Base-by-base conservation (phyloP, 1,140 invertebrate species). In the Trichonephila clavipes region DNA sequence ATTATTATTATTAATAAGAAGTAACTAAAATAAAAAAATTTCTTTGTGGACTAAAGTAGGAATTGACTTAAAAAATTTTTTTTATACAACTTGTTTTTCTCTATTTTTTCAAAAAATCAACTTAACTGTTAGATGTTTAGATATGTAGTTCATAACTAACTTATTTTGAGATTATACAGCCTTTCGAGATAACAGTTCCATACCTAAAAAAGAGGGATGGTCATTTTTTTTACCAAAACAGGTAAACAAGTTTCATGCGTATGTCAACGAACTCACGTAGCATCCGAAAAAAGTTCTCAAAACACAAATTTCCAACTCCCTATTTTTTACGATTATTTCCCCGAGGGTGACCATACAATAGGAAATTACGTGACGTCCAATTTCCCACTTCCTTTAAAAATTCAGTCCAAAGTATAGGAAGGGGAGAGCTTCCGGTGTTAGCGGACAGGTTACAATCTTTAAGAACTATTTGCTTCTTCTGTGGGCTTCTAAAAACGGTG, bases 341-440 rank as follows among this genome's bases (percentile, higher is more conserved):
- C 34, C 0, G 69, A 40, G 69, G 24, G 69, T 3, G 14, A 77
- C 24, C 28, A 16, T 8, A 85, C 82, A 85, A 85, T 58, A 44
- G 51, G 58, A 34, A 58, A 85, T 85, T 85, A 24, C 82, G 51
- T 59, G 82, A 85, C 40, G 58, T 34, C 28, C 44, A 85, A 85
- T 85, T 85, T 85, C 40, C 82, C 82, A 85, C 24, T 85, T 85
- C 82, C 82, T 85, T 59, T 85, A 85, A 58, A 82, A 83, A 83
- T 83, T 83, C 40, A 1, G 16, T 19, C 18, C 19, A 34, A 34
- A 77, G 82, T 85, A n/a, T 19, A 51, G 44, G 40, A 59, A 85
- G 40, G 82, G 82, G 58, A 24, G 44, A 59, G 8, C 82, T 85
- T 85, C 82, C 82, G 82, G 82, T 58, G 82, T 51, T 21, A 24